Percentiles rank a stretch among this genome's conserved stretches.
Evolutionary conservation across 2,113 vertebrate genomes (phyloP).

Genomic region (Boleophthalmus pectinirostris): DNA sequence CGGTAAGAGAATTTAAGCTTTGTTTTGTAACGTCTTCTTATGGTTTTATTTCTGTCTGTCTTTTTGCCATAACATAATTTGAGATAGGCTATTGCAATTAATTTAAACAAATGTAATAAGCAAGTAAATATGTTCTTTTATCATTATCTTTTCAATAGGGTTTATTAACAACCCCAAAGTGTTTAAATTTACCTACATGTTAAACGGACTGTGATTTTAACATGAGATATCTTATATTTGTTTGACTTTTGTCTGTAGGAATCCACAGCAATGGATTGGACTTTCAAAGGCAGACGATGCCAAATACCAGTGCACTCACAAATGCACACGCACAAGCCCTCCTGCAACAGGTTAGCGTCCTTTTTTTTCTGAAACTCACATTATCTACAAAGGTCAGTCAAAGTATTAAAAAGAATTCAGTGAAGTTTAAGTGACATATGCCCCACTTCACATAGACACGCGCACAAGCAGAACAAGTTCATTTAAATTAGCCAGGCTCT

Average conservation of each 20-base stretch:
- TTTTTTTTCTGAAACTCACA: background rate
- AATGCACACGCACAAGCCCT: constrained; percentile 98
- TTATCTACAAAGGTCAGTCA: background rate
- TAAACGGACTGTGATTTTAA: background rate
- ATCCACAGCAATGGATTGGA: constrained; percentile 97
- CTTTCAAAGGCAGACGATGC: constrained; percentile 94
- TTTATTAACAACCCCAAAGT: no score
- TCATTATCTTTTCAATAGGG: background rate
- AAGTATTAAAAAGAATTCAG: constrained; percentile 8
- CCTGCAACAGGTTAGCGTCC: constrained; percentile 91
- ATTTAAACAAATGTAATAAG: background rate
- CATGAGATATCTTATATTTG: constrained; percentile 11
- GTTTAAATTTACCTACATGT: no score
- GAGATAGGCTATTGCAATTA: background rate
- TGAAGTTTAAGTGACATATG: constrained; percentile 48
- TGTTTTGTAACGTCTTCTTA: no score
- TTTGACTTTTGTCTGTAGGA: constrained; percentile 76
- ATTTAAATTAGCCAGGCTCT: constrained; percentile 77
- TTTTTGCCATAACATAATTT: constrained; percentile 43
- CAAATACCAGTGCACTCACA: constrained; percentile 91
- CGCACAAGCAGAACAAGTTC: constrained; percentile 53
- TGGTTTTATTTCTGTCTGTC: background rate
- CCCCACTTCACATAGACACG: constrained; percentile 34
- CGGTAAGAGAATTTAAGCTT: constrained; percentile 79
- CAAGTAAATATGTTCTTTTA: background rate